These are phyloP conservation scores for Vesta saturnalis DNA, from an alignment of 2,888 invertebrate genomes.

Conservation along the genomic window DNA sequence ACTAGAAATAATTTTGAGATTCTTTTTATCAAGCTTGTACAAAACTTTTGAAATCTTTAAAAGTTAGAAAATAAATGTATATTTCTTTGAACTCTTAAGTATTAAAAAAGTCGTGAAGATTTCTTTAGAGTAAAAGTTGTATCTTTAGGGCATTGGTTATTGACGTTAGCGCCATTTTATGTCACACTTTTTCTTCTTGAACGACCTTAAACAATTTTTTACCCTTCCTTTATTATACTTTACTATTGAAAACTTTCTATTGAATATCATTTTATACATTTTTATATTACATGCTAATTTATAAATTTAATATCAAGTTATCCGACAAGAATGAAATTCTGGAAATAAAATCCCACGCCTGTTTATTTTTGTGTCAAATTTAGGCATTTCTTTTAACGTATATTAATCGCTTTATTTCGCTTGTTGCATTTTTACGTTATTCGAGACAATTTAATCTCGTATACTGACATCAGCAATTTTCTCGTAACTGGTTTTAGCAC, in stretches of 20 bases:
- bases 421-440: slow-evolving; percentile 38
- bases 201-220: background rate
- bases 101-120: slow-evolving; percentile 7
- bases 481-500: slow-evolving; percentile 39
- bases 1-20: background rate
- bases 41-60: background rate
- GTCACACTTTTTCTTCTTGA: background rate
- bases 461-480: slow-evolving; percentile 38
- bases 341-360: too few relatives aligned
- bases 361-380: background rate
- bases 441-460: slow-evolving; percentile 38
- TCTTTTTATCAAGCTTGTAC: background rate
- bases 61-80: slow-evolving; percentile 10
- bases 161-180: slow-evolving; percentile 7
- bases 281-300: too few relatives aligned
- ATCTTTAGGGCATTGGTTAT: slow-evolving; percentile 10
- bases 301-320: background rate
- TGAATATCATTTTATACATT: background rate
- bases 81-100: slow-evolving; percentile 1
- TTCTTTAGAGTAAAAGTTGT: slow-evolving; percentile 8
- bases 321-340: background rate
- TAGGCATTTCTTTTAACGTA: slow-evolving; percentile 14
- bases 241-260: background rate
- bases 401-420: slow-evolving; percentile 24
- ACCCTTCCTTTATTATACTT: background rate